phyloP scores from a whole-genome alignment of 2,888 invertebrate genomes.

The Leptopilina drosophilae region DNA sequence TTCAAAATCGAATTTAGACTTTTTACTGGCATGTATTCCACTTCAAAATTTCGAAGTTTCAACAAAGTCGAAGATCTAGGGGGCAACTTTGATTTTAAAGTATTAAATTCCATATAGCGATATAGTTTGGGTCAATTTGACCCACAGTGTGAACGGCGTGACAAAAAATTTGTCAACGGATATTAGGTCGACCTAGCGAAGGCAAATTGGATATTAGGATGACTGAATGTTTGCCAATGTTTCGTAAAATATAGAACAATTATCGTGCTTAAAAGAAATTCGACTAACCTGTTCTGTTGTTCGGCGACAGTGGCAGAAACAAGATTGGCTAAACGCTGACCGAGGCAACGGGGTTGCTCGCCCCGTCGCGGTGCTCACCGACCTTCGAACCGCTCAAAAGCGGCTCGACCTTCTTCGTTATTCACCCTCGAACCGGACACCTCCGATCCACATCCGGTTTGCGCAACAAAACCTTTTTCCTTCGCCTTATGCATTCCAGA shows the following conservation, averaged over 20 bases:
- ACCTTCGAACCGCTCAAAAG: conserved; percentile 68
- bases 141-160: no score
- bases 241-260: neutral
- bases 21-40: no score
- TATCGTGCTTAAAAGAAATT: conserved; percentile 4
- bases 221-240: neutral
- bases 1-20: no score
- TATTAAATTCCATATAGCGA: no score
- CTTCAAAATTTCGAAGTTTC: no score
- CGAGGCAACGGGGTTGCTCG: conserved; percentile 72
- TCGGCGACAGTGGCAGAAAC: conserved; percentile 73
- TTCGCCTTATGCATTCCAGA: conserved; percentile 68
- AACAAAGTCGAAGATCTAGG: no score
- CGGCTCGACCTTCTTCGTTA: conserved; percentile 52
- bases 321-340: conserved; percentile 72
- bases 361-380: conserved; percentile 75
- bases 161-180: no score
- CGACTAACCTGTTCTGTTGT: conserved; percentile 74
- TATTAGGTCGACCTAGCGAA: no score
- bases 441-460: conserved; percentile 46
- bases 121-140: no score
- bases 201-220: no score
- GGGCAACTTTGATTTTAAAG: no score
- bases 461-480: conserved; percentile 54
- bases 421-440: conserved; percentile 48